phyloP scores from a whole-genome alignment of 2,888 invertebrate species.

The Neria commutata region DNA sequence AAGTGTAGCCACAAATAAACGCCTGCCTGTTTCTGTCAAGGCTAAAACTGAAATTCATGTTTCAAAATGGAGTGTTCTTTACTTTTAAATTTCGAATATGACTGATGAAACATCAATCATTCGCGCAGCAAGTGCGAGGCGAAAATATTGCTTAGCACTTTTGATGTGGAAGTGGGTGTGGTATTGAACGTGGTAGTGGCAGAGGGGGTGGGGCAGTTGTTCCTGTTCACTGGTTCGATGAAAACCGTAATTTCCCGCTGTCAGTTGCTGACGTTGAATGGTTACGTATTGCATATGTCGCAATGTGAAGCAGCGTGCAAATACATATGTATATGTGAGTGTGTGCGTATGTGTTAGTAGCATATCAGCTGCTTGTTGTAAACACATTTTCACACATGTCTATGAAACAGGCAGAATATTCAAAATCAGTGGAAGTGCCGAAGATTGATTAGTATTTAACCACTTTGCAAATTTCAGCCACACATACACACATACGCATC shows the following conservation, averaged over 20 bases:
- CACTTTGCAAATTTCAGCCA: background rate
- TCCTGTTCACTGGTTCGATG: background rate
- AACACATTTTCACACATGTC: background rate
- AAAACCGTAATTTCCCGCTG: background rate
- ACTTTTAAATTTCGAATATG: background rate
- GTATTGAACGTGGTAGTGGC: too few species aligned
- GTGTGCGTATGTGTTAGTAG: background rate
- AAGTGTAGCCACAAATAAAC: too few species aligned
- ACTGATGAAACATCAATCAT: background rate
- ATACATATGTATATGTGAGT: background rate
- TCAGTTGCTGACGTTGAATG: background rate
- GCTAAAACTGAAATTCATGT: too few species aligned
- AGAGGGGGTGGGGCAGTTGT: background rate
- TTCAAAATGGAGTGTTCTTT: too few species aligned
- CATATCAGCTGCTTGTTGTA: too few species aligned
- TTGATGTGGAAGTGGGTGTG: too few species aligned
- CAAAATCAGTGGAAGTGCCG: background rate
- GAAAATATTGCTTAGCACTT: too few species aligned
- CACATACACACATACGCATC: background rate
- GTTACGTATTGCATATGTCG: background rate
- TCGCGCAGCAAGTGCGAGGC: background rate
- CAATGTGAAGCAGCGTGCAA: background rate
- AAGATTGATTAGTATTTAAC: conserved; percentile 1
- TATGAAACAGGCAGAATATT: background rate
- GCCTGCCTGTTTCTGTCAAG: too few species aligned